phyloP scores from a whole-genome alignment of 2,797 vertebrate genomes.

The Gypaetus barbatus region DNA sequence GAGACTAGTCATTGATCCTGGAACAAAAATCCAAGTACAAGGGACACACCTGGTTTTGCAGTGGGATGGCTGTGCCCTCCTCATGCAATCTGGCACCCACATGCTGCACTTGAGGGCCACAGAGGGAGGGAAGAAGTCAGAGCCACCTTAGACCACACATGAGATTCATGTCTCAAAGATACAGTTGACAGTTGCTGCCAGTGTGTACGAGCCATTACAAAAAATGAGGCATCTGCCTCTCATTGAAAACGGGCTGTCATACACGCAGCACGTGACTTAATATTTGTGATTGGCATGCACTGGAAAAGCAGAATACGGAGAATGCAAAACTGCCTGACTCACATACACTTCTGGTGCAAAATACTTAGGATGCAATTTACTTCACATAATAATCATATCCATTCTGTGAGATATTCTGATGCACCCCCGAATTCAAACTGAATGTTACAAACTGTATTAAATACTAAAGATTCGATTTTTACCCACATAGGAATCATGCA shows the following conservation, averaged over 20 bases:
- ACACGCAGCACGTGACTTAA: rapidly evolving
- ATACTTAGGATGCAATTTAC: neutral
- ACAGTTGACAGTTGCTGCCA: neutral
- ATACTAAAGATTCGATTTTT: neutral
- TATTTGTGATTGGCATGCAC: neutral
- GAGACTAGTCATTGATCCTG: neutral
- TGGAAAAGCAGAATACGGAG: neutral
- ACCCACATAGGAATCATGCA: rapidly evolving
- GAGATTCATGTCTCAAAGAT: neutral
- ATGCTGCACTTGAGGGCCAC: neutral
- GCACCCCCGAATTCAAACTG: neutral
- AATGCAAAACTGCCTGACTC: neutral
- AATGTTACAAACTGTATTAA: neutral
- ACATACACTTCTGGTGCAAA: neutral
- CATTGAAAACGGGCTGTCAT: neutral
- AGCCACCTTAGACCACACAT: neutral
- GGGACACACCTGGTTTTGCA: neutral
- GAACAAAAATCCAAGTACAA: neutral
- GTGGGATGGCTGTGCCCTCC: neutral
- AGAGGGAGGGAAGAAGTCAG: neutral
- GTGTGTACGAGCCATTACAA: rapidly evolving
- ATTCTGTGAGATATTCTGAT: neutral
- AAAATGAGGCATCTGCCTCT: neutral
- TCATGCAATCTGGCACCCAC: neutral
- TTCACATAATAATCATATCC: neutral